phyloP scores from a whole-genome alignment of 1,140 invertebrate species.

The Coelopa frigida region DNA sequence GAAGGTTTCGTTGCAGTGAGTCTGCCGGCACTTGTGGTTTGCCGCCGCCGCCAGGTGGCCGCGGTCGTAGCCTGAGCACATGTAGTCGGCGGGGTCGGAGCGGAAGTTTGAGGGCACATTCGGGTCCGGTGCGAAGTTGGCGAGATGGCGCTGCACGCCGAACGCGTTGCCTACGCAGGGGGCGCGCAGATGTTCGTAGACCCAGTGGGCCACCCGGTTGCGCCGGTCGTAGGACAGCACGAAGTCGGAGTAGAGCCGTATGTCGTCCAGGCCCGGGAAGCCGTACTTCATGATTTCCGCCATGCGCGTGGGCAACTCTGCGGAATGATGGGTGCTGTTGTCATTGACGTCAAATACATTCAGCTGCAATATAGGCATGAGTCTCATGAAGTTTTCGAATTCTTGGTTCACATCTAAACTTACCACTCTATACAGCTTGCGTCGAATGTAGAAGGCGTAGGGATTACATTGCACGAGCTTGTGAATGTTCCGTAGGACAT shows the following conservation, averaged over 20 bases:
- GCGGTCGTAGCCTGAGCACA: conserved; percentile 83
- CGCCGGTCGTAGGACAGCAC: conserved; percentile 89
- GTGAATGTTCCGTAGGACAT: conserved; percentile 27
- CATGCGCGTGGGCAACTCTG: conserved; percentile 35
- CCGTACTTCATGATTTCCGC: conserved; percentile 87
- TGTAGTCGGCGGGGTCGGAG: conserved; percentile 83
- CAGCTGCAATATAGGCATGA: background rate
- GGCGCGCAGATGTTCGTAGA: conserved; percentile 79
- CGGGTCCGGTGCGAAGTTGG: conserved; percentile 76
- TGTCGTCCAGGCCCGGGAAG: conserved; percentile 81
- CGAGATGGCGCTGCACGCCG: conserved; percentile 64
- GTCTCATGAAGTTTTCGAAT: background rate
- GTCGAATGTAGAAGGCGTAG: conserved; percentile 31
- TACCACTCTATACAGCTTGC: conserved; percentile 25
- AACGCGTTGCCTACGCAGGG: conserved; percentile 60
- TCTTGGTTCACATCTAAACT: conserved; percentile 1
- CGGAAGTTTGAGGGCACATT: conserved; percentile 73
- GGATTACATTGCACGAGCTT: conserved; percentile 24
- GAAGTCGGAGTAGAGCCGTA: conserved; percentile 83
- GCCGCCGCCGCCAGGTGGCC: conserved; percentile 95
- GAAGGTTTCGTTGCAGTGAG: conserved; percentile 80
- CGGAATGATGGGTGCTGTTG: too few species aligned
- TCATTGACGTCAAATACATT: background rate
- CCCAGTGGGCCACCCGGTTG: conserved; percentile 88
- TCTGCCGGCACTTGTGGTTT: conserved; percentile 76